Conservation (phyloP, 1,140 invertebrate genomes). For the Drosophila pallidifrons region DNA sequence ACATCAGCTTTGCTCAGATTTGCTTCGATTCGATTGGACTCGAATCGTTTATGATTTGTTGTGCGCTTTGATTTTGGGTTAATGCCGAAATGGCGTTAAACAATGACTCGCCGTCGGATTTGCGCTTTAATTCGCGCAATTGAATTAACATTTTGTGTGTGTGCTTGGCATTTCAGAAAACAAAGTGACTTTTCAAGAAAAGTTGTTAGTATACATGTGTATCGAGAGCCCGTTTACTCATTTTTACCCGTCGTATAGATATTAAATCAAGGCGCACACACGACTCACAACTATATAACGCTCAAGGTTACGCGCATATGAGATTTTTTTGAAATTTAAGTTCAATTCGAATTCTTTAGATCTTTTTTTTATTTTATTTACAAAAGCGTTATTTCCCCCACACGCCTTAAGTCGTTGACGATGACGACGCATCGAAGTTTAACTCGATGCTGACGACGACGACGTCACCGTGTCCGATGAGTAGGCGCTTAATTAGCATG, state of each 20-base stretch:
- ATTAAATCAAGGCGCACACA: constrained; percentile 38
- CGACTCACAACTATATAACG: constrained; percentile 17
- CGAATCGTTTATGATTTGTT: neutral
- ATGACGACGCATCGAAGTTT: constrained; percentile 1
- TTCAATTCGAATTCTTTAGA: constrained; percentile 69
- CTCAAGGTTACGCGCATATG: constrained; percentile 59
- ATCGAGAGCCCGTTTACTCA: constrained; percentile 8
- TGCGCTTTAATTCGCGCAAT: constrained; percentile 40
- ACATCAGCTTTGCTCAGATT: neutral
- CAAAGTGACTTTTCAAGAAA: constrained; percentile 40
- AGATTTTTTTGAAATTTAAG: constrained; percentile 66
- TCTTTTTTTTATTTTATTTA: neutral
- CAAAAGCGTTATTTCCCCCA: constrained; percentile 11
- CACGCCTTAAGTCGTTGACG: neutral
- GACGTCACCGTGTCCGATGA: constrained; percentile 32
- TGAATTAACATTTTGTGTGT: constrained; percentile 42
- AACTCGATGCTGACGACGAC: constrained; percentile 2
- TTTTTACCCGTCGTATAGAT: neutral
- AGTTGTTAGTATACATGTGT: constrained; percentile 7
- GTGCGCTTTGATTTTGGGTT: constrained; percentile 16
- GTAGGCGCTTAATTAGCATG: constrained; percentile 52
- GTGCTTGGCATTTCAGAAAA: constrained; percentile 21
- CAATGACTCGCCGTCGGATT: constrained; percentile 51
- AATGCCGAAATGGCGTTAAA: constrained; percentile 39
- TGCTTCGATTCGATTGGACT: constrained; percentile 13